phyloP scores from a whole-genome alignment of 2,113 vertebrate genomes.

The Leptosomus discolor region DNA sequence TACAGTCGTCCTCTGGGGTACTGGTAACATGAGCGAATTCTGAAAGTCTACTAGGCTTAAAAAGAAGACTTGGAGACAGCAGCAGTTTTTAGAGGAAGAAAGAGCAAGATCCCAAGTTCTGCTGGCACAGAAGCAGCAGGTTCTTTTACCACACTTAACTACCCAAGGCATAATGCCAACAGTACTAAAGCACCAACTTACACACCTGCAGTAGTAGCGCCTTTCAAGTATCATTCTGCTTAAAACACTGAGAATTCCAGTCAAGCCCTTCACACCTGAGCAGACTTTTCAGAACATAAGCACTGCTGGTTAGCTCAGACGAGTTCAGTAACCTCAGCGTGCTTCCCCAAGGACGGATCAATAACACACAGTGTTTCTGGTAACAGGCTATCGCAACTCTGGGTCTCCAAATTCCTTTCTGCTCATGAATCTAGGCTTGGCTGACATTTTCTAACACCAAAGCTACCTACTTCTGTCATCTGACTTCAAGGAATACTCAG shows the following conservation, averaged over 20 bases:
- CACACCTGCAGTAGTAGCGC: neutral
- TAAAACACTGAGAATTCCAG: neutral
- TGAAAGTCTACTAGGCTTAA: neutral
- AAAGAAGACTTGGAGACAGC: neutral
- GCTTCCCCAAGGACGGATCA: neutral
- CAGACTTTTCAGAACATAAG: neutral
- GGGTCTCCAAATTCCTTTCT: neutral
- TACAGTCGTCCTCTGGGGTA: neutral
- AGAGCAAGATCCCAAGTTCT: neutral
- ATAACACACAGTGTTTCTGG: neutral
- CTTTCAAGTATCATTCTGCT: neutral
- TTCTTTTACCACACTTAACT: neutral
- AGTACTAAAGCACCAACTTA: neutral
- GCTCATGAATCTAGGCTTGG: neutral
- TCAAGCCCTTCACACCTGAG: neutral
- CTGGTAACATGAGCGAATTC: neutral
- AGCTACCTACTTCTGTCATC: neutral
- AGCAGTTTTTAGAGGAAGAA: neutral
- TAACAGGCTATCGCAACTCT: neutral
- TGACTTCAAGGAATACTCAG: neutral
- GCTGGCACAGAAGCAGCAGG: neutral
- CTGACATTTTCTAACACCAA: neutral
- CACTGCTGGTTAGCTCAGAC: fast-evolving
- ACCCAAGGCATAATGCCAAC: neutral
- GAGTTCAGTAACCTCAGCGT: neutral